Base-by-base conservation (phyloP, 1,140 invertebrate genomes). In the Drosophila takahashii region DNA sequence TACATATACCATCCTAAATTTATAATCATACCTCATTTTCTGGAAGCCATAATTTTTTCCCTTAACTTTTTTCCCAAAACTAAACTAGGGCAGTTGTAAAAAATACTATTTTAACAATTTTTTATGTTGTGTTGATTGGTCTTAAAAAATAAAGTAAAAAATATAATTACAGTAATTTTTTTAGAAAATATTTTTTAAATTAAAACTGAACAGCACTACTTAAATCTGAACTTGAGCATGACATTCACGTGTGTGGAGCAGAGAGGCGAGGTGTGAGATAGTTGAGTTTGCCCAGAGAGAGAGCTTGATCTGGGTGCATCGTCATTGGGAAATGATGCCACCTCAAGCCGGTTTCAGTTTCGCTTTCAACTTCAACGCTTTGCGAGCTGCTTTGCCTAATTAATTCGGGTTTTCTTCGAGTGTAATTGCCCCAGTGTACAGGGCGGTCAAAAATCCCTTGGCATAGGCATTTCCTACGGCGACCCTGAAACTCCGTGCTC, bases 401-500 rank as follows among this genome's bases (percentile, higher is more conserved):
- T 50, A 44, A 60, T 48, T 53, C 54, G 39, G 57, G 53, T 75
- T 77, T 76, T 77, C 73, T 53, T 64, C 22, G 13, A 62, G 53
- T 64, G 64, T 59, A 79, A 75, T 61, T 79, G 26, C 18, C 18
- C 15, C 48, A 69, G 39, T 67, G 65, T 58, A 45, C 22, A 53
- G 72, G 57, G 66, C 72, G 47, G 26, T 29, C 32, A 16, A 51
- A 58, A 42, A 45, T 44, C 45, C 77, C 58, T 48, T 47, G 51
- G 34, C 27, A n/a, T 34, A 75, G 59, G 60, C 71, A 54, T 75
- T 75, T 57, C 34, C 70, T 37, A 32, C 7, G 44, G 39, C 47
- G 83, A 86, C 81, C 83, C 83, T 86, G 83, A 86, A 71, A 61
- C 64, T 77, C 67, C 84, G 73, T 45, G 72, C 81, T 60, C 48